Base-by-base conservation (phyloP, 2,888 invertebrate species). In the Drosophila pseudotalamancana region DNA sequence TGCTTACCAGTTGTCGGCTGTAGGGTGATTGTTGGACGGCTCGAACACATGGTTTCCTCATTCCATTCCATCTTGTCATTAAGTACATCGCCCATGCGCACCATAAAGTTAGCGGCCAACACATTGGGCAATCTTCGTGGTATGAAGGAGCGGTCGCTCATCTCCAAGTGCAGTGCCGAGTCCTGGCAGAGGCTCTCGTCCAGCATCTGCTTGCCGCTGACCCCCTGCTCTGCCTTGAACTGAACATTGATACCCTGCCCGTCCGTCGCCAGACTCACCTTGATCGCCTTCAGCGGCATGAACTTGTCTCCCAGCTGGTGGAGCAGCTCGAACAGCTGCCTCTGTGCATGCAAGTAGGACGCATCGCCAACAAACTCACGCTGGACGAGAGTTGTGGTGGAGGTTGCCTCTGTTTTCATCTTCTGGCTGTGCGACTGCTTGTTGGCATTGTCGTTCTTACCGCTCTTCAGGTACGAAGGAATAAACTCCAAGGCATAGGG, bases 171-270 rank as follows among this genome's bases (percentile, higher is more conserved):
- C 3, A 72, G 16, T 0, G 72, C 48, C 1, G 72, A 42, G 42
- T 64, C 35, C 32, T 59, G 40, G 18, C 76, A 64, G 1, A 71
- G 39, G 5, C 2, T 40, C 14, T 64, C 71, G 35, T 72, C 64
- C 6, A 70, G 19, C 34, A 71, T 3, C 14, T 55, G 39, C n/a
- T 59, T 75, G 12, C 6, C 14, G 9, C 25, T 6, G 0, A 25
- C n/a, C 0, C 27, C 53, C 8, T 43, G 49, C 2, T 63, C 57
- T 0, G 50, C 40, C 42, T 39, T 59, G 25, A 76, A 72, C 29
- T 64, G 50, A 8, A 72, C 57, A 71, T 72, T 76, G n/a, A 72
- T 40, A 3, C 72, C 76, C 0, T 64, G 64, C 0, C 72, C 76
- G 4, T 71, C 76, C 9, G 64, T 50, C 0, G 54, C 8, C 5